These are phyloP conservation scores for Capromys pilorides DNA, from an alignment of 2,797 vertebrate species.

Conservation along the genomic window DNA sequence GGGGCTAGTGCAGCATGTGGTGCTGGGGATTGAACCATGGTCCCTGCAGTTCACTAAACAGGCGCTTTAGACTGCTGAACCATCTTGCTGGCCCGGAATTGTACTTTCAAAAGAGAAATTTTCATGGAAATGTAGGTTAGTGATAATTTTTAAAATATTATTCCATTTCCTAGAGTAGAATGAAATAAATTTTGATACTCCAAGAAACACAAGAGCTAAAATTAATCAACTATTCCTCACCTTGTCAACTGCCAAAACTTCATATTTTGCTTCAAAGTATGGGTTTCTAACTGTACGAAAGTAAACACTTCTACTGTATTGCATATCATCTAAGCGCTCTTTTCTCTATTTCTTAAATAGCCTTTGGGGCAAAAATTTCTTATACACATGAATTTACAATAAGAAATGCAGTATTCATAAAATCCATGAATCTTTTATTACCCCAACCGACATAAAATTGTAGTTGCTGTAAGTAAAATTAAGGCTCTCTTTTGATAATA, in stretches of 20 bases:
- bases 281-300: background rate
- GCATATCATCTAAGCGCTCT: background rate
- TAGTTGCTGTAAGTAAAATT: background rate
- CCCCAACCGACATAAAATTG: background rate
- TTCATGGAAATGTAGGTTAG: background rate
- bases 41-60: too few relatives aligned
- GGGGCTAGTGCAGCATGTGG: too few relatives aligned
- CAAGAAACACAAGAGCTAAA: background rate
- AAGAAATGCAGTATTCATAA: background rate
- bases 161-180: background rate
- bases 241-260: background rate
- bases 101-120: background rate
- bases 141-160: constrained; percentile 18
- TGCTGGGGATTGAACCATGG: too few relatives aligned
- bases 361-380: background rate
- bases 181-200: constrained; percentile 16
- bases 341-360: background rate
- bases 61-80: too few relatives aligned
- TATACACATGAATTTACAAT: constrained; percentile 1
- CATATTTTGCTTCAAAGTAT: background rate
- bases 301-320: background rate
- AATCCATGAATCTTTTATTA: background rate
- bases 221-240: background rate
- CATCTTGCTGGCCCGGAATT: too few relatives aligned
- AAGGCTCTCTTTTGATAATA: background rate